Conservation (phyloP, 2,797 vertebrate genomes). For the Coccyzus lansbergi region DNA sequence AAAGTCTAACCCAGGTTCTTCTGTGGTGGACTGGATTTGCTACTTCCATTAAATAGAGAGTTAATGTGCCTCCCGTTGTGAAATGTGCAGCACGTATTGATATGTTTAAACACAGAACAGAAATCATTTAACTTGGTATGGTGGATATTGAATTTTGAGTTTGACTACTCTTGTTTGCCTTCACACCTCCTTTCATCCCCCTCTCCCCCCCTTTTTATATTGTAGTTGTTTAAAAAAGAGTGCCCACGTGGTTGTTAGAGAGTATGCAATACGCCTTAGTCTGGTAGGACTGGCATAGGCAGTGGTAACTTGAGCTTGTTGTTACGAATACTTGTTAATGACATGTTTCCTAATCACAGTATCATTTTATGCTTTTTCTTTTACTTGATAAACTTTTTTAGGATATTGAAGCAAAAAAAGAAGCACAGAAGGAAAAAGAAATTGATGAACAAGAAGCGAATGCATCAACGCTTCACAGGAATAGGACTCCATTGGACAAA, state of each 20-base stretch:
- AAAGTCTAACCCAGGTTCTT: not conserved
- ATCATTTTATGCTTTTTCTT: not conserved
- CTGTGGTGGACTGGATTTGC: not conserved
- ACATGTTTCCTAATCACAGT: not conserved
- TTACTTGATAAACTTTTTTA: conserved; percentile 40
- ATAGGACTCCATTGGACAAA: conserved; percentile 93
- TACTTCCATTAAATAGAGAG: not conserved
- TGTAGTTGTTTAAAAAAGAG: not conserved
- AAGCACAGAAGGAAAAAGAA: conserved; percentile 99
- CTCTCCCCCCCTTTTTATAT: not conserved
- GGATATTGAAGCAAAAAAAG: conserved; percentile 99
- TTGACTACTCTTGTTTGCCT: not conserved
- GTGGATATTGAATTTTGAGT: not conserved
- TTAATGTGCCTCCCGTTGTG: not conserved
- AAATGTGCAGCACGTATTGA: not conserved
- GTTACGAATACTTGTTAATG: not conserved
- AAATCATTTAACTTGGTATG: not conserved
- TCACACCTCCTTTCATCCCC: not conserved
- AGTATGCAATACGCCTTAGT: not conserved
- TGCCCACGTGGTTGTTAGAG: accelerated
- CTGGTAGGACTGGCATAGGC: not conserved
- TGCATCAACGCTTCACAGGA: conserved; percentile 92
- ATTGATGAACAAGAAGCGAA: conserved; percentile 98
- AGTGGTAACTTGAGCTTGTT: not conserved
- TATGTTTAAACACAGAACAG: not conserved